Conservation (phyloP, 2,113 vertebrate genomes). For the Trogon melanurus region DNA sequence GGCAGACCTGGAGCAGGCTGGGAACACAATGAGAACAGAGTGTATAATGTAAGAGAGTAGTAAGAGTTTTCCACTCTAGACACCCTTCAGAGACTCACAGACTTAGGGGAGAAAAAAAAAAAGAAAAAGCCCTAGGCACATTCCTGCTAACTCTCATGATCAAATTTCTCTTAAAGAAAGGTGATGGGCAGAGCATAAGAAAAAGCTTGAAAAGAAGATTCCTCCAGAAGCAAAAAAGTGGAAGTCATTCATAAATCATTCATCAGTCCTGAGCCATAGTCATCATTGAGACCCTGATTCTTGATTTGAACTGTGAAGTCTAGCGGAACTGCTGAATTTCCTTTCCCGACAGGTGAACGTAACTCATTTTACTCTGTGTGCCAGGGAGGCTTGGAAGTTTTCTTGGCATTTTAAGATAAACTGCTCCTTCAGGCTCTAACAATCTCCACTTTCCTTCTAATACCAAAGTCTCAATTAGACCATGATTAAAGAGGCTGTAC, state of each 20-base stretch:
- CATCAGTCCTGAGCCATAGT: background rate
- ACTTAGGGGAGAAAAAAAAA: fast-evolving
- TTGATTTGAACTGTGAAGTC: background rate
- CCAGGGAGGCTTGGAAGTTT: constrained; percentile 1
- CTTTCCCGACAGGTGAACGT: background rate
- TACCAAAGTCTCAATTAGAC: constrained; percentile 37
- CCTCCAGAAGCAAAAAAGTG: background rate
- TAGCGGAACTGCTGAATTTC: constrained; percentile 24
- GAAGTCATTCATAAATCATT: constrained; percentile 34
- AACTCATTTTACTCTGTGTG: background rate
- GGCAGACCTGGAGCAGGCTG: background rate
- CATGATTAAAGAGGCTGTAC: constrained; percentile 36
- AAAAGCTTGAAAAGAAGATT: background rate
- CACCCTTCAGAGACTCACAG: background rate
- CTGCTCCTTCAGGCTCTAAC: constrained; percentile 26
- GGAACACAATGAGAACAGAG: fast-evolving
- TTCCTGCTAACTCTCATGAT: background rate
- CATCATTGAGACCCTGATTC: background rate
- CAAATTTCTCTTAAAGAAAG: constrained; percentile 3
- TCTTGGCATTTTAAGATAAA: constrained; percentile 7
- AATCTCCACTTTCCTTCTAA: constrained; percentile 12
- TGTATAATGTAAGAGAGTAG: background rate
- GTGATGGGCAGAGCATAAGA: background rate
- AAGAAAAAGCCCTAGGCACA: background rate
- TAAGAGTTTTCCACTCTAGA: background rate